Conservation (phyloP, 2,113 vertebrate genomes). For the Nibea albiflora region DNA sequence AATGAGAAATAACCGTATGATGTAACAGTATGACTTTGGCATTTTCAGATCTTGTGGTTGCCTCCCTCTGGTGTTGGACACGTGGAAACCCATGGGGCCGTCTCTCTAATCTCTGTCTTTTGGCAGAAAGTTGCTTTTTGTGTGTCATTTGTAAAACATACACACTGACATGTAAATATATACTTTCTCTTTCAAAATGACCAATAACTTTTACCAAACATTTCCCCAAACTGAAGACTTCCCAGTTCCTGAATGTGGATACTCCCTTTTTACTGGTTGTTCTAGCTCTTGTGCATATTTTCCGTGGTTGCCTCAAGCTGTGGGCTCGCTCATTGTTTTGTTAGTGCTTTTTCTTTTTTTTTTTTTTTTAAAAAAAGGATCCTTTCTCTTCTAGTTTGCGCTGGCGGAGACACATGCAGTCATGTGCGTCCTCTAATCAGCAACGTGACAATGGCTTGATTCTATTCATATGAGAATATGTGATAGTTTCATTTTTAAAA, state of each 20-base stretch:
- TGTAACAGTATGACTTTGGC: background rate
- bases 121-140: background rate
- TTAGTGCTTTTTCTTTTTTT: background rate
- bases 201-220: background rate
- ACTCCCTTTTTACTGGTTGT: background rate
- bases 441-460: background rate
- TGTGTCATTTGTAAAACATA: background rate
- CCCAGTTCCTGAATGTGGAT: background rate
- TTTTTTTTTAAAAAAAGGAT: background rate
- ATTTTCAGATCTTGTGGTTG: constrained; percentile 14
- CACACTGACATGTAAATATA: background rate
- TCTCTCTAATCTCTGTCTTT: background rate
- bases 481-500: background rate
- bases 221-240: background rate
- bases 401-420: background rate
- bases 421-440: background rate
- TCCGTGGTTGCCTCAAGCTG: background rate
- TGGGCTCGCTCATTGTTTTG: background rate
- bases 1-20: background rate
- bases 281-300: background rate
- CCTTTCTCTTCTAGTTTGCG: background rate
- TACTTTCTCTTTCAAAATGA: background rate
- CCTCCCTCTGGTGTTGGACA: constrained; percentile 37
- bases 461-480: background rate
- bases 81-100: background rate